These are phyloP conservation scores for Capromys pilorides DNA, from an alignment of 2,797 vertebrate species.

Conservation along the genomic window DNA sequence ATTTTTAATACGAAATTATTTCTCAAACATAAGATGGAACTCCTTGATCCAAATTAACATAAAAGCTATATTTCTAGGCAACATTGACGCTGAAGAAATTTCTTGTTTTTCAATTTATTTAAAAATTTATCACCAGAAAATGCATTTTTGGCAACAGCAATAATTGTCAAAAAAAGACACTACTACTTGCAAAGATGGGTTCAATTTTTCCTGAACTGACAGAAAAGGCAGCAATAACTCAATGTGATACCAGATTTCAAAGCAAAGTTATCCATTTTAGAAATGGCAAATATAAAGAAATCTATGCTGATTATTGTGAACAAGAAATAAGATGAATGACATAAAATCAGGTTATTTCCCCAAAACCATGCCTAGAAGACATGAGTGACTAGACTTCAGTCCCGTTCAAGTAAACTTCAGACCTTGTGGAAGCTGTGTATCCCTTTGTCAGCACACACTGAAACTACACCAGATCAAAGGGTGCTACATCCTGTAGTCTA, in stretches of 20 bases:
- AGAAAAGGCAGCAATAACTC: background rate
- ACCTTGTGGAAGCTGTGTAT: background rate
- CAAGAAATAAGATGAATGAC: background rate
- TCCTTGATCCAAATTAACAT: background rate
- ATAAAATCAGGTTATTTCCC: background rate
- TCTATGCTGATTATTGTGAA: background rate
- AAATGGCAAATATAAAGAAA: background rate
- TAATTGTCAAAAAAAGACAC: background rate
- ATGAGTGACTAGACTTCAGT: background rate
- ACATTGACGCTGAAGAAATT: background rate
- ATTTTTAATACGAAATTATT: background rate
- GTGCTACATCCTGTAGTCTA: background rate
- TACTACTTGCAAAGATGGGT: background rate
- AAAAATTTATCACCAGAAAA: background rate
- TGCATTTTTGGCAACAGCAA: background rate
- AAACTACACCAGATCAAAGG: background rate
- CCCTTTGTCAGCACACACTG: background rate
- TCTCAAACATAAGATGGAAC: background rate
- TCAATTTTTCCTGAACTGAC: background rate
- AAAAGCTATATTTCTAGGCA: background rate
- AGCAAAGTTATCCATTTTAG: background rate
- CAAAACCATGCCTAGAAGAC: background rate
- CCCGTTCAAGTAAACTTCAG: background rate
- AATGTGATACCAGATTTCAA: background rate
- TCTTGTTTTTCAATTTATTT: background rate